Base-by-base conservation (phyloP, 2,113 vertebrate species). In the Siphamia tubifer region DNA sequence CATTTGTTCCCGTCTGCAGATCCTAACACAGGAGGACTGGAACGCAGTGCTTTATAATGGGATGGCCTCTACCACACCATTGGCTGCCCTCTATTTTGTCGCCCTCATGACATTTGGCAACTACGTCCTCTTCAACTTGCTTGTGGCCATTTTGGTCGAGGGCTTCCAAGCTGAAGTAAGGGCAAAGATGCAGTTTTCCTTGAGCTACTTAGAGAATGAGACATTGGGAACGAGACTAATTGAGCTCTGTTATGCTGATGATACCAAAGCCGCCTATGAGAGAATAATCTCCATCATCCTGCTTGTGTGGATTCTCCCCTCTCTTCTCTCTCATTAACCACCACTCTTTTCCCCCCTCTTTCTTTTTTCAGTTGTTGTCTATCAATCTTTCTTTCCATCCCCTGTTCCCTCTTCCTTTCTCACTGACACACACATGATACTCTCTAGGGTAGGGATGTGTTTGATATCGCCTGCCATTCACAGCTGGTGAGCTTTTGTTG, bases 51-150 rank as follows among this genome's bases (percentile, higher is more conserved):
- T 99, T 0, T 99, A 99, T 85, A 98, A 99, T 0, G 97, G 98
- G 48, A 99, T 99, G 97, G 98, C 97, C 24, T 99, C 97, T 75
- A 99, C 97, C 0, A 92, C 97, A 15, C 97, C 97, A 0, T 89
- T 95, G 94, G 98, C 97, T 0, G 95, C 97, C 0, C 94, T 99
- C 31, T 99, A 99, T 77, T 99, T 99, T 1, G 96, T 99, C 31
- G 95, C 96, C 35, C 94, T 99, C 69, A 99, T 99, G 98, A 99
- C 97, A 15, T 99, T 99, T 0, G 98, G 98, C 64, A 99, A 99
- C 86, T 99, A 98, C 0, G 97, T 98, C 51, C 96, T 99, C 70
- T 99, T 99, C 92, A 99, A 99, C 86, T 87, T 99, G 52, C 92
- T 99, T 0, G 98, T 99, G 34, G 98, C 98, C 93, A 99, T 99